These are phyloP conservation scores for Macrocentrus cingulum DNA, from an alignment of 1,140 invertebrate genomes.

Conservation along the genomic window DNA sequence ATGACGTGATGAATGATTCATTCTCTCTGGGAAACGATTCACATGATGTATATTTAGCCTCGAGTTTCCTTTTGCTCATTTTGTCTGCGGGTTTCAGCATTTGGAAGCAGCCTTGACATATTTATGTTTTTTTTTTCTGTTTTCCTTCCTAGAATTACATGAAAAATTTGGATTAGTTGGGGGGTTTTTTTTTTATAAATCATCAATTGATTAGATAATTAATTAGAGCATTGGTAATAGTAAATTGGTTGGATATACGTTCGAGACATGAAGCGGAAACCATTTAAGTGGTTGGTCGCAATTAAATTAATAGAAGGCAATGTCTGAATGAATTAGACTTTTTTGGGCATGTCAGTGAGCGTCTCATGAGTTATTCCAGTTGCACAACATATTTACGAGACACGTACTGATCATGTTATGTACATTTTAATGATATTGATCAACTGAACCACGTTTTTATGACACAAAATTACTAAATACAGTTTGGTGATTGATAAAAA, in stretches of 20 bases:
- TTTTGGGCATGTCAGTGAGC: not conserved
- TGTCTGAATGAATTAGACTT: constrained; percentile 1
- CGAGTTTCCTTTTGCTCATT: not conserved
- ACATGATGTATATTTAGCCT: not conserved
- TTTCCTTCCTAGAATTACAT: not conserved
- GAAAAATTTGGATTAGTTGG: not conserved
- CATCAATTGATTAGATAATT: no score
- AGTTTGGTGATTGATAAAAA: not conserved
- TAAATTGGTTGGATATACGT: no score
- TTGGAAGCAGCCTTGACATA: not conserved
- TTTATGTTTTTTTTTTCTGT: not conserved
- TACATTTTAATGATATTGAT: not conserved
- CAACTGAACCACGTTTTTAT: not conserved
- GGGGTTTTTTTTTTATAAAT: no score
- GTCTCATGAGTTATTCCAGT: constrained; percentile 8
- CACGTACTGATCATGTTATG: constrained; percentile 5
- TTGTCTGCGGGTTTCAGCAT: not conserved
- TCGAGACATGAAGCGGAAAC: no score
- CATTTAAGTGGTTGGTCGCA: not conserved
- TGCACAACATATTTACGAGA: constrained; percentile 8
- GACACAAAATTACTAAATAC: not conserved
- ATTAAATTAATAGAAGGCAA: constrained; percentile 9
- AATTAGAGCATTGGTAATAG: no score
- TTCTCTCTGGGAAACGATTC: not conserved
- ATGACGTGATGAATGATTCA: constrained; percentile 4